Evolutionary conservation across 2,797 vertebrate species (phyloP).

Genomic region (Brachyrhaphis roseni): DNA sequence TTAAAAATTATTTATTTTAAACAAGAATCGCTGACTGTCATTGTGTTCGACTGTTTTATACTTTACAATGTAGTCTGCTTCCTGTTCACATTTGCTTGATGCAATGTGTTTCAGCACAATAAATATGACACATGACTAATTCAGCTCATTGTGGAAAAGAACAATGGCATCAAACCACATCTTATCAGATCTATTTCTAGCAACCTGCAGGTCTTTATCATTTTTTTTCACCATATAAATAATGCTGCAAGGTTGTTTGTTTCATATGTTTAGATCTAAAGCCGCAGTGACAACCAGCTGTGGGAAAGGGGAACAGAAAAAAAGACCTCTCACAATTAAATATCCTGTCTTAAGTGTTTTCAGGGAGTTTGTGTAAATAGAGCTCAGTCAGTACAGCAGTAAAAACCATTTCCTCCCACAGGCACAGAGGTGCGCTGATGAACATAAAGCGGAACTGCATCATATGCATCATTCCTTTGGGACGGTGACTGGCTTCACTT

Average conservation of each 20-base stretch:
- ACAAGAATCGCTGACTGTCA: constrained; percentile 39
- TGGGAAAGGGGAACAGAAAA: constrained; percentile 71
- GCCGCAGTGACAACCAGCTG: constrained; percentile 64
- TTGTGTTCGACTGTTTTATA: constrained; percentile 45
- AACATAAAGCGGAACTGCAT: constrained; percentile 52
- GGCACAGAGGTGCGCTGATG: constrained; percentile 67
- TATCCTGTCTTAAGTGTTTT: constrained; percentile 79
- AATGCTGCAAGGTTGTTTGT: constrained; percentile 56
- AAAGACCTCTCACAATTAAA: constrained; percentile 74
- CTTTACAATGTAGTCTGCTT: constrained; percentile 53
- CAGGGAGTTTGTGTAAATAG: constrained; percentile 77
- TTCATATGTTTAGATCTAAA: constrained; percentile 64
- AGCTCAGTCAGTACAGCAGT: constrained; percentile 61
- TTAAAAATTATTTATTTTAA: constrained; percentile 47
- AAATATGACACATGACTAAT: constrained; percentile 31
- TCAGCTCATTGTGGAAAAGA: constrained; percentile 41
- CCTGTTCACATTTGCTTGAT: constrained; percentile 47
- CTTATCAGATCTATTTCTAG: constrained; percentile 47
- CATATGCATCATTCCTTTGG: constrained; percentile 36
- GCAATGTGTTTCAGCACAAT: constrained; percentile 23
- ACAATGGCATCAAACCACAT: constrained; percentile 59
- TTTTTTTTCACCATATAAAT: constrained; percentile 24
- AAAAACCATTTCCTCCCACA: constrained; percentile 77
- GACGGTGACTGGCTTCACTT: constrained; percentile 18
- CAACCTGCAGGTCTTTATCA: constrained; percentile 48